A percentile compares a stretch with the other conserved stretches of the same genome.
phyloP scores from a whole-genome alignment of 2,113 vertebrate genomes.

The Cinclus cinclus region DNA sequence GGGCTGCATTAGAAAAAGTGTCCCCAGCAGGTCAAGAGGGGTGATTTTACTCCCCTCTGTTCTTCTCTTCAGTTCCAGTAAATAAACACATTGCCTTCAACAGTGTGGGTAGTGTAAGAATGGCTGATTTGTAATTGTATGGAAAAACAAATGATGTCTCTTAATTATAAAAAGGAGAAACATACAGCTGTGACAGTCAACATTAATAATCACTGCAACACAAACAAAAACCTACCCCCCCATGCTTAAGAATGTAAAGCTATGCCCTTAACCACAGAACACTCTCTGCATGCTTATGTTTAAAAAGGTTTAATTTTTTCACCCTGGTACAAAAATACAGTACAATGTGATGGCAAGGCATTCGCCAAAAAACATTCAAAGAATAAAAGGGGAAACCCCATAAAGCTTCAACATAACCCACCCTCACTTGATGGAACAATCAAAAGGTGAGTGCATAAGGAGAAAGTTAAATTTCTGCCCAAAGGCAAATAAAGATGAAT shows the following conservation, averaged over 20 bases:
- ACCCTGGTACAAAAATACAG: constrained; percentile 80
- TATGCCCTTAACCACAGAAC: neutral
- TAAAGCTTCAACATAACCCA: constrained; percentile 54
- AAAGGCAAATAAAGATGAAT: constrained; percentile 49
- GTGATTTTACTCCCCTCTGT: neutral
- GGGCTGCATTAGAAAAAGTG: neutral
- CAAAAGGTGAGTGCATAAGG: constrained; percentile 40
- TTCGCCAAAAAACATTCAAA: constrained; percentile 64
- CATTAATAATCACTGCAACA: neutral
- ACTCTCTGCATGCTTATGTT: constrained; percentile 38
- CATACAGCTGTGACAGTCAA: neutral
- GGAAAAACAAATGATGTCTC: neutral
- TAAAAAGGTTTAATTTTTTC: constrained; percentile 73
- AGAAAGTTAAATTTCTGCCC: neutral
- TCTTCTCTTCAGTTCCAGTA: neutral
- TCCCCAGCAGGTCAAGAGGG: neutral
- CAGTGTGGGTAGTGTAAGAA: neutral
- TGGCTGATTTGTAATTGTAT: neutral
- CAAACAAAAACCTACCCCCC: neutral
- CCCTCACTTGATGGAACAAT: constrained; percentile 38
- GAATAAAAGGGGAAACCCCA: constrained; percentile 14
- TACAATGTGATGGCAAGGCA: constrained; percentile 75
- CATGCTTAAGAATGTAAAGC: neutral
- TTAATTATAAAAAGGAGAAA: neutral
- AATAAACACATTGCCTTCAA: neutral